These are phyloP conservation scores for Drosophila persimilis DNA, from an alignment of 1,140 invertebrate species.

Conservation along the genomic window DNA sequence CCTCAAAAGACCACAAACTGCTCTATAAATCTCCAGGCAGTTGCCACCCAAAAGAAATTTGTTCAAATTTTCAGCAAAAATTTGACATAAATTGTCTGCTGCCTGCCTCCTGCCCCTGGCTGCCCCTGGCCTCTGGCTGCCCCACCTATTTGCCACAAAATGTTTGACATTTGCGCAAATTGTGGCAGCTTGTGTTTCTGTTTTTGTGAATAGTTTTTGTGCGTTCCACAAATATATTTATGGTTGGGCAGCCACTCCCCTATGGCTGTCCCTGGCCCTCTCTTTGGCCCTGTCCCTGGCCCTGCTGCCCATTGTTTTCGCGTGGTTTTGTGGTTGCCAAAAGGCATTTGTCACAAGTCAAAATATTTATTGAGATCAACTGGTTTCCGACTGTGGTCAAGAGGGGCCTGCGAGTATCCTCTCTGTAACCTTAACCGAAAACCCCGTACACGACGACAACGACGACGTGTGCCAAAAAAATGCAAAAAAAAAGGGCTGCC, in stretches of 20 bases:
- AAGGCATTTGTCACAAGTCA: conserved; percentile 76
- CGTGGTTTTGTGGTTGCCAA: conserved; percentile 27
- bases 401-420: conserved; percentile 17
- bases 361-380: conserved; percentile 82
- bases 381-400: conserved; percentile 58
- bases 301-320: conserved; percentile 47
- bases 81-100: conserved; percentile 53
- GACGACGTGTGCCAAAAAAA: conserved; percentile 72
- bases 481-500: conserved; percentile 15
- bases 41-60: conserved; percentile 30
- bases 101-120: not conserved
- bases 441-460: conserved; percentile 19
- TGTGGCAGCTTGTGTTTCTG: conserved; percentile 37
- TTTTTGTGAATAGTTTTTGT: conserved; percentile 25
- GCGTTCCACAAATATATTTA: conserved; percentile 35
- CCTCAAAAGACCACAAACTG: conserved; percentile 1
- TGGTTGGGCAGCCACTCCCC: conserved; percentile 34
- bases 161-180: conserved; percentile 40
- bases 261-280: conserved; percentile 24
- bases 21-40: conserved; percentile 31
- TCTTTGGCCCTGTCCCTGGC: too few relatives aligned
- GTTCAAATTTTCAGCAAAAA: conserved; percentile 35
- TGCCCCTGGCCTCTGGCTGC: conserved; percentile 5
- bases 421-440: conserved; percentile 52
- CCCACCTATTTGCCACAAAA: conserved; percentile 34